phyloP scores from a whole-genome alignment of 2,113 vertebrate species.

The Heterocephalus glaber region DNA sequence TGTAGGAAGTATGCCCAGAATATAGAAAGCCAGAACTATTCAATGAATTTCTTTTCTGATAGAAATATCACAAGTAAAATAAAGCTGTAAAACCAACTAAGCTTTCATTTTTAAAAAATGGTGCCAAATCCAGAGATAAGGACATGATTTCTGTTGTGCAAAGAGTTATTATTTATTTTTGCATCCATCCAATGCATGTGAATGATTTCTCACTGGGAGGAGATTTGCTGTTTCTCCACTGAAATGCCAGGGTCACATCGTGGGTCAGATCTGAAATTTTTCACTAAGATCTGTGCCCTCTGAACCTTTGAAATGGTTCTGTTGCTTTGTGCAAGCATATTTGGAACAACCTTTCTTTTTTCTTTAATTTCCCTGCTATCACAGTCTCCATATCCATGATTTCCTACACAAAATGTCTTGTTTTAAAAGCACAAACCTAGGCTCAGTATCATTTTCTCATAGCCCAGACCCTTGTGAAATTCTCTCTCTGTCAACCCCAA shows the following conservation, averaged over 20 bases:
- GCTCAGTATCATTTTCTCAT: not conserved
- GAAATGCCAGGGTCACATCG: not conserved
- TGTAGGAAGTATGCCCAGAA: not conserved
- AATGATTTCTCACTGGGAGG: not conserved
- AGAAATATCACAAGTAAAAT: slow-evolving; percentile 35
- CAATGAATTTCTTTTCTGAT: not conserved
- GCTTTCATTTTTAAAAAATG: not conserved
- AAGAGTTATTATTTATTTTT: slow-evolving; percentile 33
- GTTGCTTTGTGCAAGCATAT: slow-evolving; percentile 36
- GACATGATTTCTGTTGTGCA: slow-evolving; percentile 40
- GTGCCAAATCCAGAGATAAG: slow-evolving; percentile 45
- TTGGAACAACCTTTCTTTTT: not conserved
- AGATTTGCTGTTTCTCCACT: not conserved
- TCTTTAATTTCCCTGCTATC: not conserved
- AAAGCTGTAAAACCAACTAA: not conserved
- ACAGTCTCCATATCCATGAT: not conserved
- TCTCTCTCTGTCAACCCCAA: slow-evolving; percentile 23
- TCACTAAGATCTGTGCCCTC: not conserved
- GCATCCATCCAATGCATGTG: not conserved
- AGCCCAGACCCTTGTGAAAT: not conserved
- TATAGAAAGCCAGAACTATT: not conserved
- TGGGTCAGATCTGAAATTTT: not conserved
- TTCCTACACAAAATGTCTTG: not conserved
- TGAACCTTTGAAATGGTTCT: not conserved
- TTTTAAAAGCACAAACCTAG: not conserved